Conservation (phyloP, 2,113 vertebrate species). For the Pampusana beccarii region DNA sequence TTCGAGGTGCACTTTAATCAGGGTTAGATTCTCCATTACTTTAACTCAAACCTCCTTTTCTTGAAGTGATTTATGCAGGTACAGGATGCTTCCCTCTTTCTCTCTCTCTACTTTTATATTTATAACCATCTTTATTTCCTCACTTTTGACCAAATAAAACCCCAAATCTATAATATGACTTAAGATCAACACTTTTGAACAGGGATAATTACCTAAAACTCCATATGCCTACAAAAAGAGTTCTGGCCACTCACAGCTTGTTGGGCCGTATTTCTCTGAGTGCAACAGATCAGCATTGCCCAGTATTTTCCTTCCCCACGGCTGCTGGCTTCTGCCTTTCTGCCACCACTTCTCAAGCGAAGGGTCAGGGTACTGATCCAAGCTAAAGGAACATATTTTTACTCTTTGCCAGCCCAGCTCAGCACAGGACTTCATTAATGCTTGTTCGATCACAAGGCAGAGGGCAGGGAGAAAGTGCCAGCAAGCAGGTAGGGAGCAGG, state of each 20-base stretch:
- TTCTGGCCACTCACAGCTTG: neutral
- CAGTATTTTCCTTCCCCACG: neutral
- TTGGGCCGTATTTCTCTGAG: neutral
- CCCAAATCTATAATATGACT: neutral
- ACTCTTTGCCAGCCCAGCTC: neutral
- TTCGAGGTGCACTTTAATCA: neutral
- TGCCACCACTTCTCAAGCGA: neutral
- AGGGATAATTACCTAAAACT: neutral
- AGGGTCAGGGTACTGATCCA: neutral
- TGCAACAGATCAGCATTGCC: accelerated
- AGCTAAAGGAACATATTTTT: neutral
- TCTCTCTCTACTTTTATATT: neutral
- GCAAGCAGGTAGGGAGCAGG: neutral
- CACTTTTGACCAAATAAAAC: neutral
- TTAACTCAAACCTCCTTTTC: neutral
- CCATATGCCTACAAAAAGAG: neutral
- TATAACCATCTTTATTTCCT: neutral
- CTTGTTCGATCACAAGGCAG: neutral
- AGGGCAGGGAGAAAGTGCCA: neutral
- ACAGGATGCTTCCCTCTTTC: neutral
- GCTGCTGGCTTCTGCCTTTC: neutral
- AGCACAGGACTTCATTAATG: neutral
- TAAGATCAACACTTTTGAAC: neutral
- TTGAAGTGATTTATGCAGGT: neutral
- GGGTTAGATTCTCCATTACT: constrained; percentile 51